Conservation (phyloP, 2,113 vertebrate species). For the Platichthys stellatus region DNA sequence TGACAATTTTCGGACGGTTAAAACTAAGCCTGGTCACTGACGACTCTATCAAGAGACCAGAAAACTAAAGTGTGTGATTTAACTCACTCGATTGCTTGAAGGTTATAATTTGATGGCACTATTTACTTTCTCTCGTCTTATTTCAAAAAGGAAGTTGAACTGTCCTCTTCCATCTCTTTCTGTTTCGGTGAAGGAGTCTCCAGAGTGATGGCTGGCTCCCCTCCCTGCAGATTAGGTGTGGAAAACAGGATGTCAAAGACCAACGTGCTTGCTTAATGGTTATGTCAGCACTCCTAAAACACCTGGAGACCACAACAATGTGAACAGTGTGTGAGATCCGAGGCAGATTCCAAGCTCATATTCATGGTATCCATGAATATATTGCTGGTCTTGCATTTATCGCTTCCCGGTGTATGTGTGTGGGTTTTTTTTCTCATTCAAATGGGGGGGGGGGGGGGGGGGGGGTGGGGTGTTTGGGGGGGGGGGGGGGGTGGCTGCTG, state of each 20-base stretch:
- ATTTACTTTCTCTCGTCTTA: neutral
- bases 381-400: constrained; percentile 52
- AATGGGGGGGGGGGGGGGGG: neutral
- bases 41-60: neutral
- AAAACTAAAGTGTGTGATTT: neutral
- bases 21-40: neutral
- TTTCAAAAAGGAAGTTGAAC: neutral
- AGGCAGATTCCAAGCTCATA: constrained; percentile 47
- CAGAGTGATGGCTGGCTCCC: constrained; percentile 15
- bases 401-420: constrained; percentile 5
- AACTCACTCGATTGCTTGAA: neutral
- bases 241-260: constrained; percentile 36
- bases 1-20: neutral
- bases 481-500: too few species aligned
- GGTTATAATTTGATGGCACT: neutral
- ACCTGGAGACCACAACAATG: constrained; percentile 27
- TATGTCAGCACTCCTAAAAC: constrained; percentile 45
- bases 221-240: constrained; percentile 20
- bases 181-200: constrained; percentile 5
- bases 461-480: neutral
- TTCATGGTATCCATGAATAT: constrained; percentile 43
- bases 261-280: constrained; percentile 27
- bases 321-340: constrained; percentile 39
- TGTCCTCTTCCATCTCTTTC: neutral
- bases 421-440: constrained; percentile 1